Evolutionary conservation across 2,888 invertebrate genomes (phyloP).

Genomic region (Stramonita haemastoma): DNA sequence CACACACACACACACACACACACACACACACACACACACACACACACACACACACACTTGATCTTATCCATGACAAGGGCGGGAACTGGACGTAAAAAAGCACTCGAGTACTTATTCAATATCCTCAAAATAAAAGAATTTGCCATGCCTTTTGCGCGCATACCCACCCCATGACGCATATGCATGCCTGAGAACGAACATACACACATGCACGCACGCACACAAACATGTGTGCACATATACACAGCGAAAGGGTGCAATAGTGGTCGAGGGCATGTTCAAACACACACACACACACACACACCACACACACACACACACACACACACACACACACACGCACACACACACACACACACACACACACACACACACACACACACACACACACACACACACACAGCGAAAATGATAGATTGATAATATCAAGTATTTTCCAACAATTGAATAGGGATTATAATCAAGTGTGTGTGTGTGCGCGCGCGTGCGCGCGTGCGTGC

Average conservation of each 20-base stretch:
- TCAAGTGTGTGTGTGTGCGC: no score
- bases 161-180: not conserved
- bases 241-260: not conserved
- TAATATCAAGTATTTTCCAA: not conserved
- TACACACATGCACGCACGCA: not conserved
- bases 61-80: constrained; percentile 12
- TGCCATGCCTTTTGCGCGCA: constrained; percentile 35
- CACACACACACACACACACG: constrained; percentile 10
- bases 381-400: not conserved
- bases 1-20: not conserved
- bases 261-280: no score
- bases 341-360: constrained; percentile 13
- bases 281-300: not conserved
- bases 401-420: not conserved
- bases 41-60: not conserved
- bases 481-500: no score
- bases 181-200: not conserved
- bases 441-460: no score
- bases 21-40: constrained; percentile 14
- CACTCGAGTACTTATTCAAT: no score
- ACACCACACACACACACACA: not conserved
- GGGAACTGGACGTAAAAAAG: no score
- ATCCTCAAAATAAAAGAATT: no score
- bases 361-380: constrained; percentile 18
- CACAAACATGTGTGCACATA: not conserved